phyloP scores from a whole-genome alignment of 2,797 vertebrate genomes.

The Natrix natrix region DNA sequence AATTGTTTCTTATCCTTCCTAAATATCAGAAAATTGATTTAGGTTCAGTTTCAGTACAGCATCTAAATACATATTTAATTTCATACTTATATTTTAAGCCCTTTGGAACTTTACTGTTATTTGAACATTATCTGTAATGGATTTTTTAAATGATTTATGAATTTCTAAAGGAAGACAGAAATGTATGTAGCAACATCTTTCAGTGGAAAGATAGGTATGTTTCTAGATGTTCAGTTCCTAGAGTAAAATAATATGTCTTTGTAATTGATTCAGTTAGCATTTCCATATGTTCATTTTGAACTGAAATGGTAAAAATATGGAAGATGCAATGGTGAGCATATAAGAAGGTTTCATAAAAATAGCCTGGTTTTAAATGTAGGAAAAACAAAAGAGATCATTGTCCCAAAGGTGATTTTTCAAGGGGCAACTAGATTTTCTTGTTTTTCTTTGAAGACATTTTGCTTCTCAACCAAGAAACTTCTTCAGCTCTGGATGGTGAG shows the following conservation, averaged over 20 bases:
- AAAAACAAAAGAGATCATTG: no score
- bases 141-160: neutral
- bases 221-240: neutral
- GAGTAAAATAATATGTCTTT: neutral
- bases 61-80: slow-evolving; percentile 1
- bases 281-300: neutral
- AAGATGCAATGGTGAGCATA: neutral
- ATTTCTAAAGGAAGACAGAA: neutral
- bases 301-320: neutral
- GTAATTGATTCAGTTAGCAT: neutral
- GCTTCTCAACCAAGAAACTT: no score
- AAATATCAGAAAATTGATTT: neutral
- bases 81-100: neutral
- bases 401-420: no score
- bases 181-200: neutral
- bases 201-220: neutral
- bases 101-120: neutral
- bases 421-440: no score
- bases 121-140: neutral
- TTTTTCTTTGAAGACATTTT: no score
- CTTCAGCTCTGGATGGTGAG: no score
- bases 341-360: neutral
- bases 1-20: neutral
- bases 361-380: no score
- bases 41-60: neutral